Base-by-base conservation (phyloP, 2,113 vertebrate genomes). In the Poeciliopsis prolifica region DNA sequence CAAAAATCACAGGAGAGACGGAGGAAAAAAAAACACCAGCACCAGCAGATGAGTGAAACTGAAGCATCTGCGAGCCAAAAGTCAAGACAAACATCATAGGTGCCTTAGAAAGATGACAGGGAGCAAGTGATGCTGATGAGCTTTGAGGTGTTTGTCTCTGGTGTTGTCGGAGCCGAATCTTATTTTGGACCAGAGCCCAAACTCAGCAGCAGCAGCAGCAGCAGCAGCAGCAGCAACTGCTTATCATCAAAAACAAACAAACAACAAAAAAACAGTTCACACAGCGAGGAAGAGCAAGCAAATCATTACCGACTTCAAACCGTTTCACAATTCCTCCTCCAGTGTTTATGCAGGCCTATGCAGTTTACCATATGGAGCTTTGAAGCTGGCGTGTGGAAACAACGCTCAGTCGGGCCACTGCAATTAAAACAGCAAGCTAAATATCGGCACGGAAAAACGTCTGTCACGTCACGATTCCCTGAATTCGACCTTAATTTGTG, bases 51-150 rank as follows among this genome's bases (percentile, higher is more conserved):
- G 14, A 33, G 58, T 64, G 29, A 78, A 61, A 35, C 58, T 72
- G 29, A 82, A 71, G 28, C 35, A 77, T 79, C 70, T 83, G 28
- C 14, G 48, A 74, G 61, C 61, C 62, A 81, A 61, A 67, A 70
- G 75, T 42, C 72, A 64, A 73, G 67, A 79, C 75, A 37, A 85
- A 76, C 78, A 86, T 73, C 72, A 44, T 70, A 69, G 29, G 26
- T 62, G 37, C 35, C 68, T 75, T 66, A 37, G 54, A 80, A 68
- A 82, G 54, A 80, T 76, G 81, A 72, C 29, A 24, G 75, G 33
- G 78, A 75, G 29, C 66, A 69, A 82, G 70, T 78, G 78, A 88
- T 80, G 78, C 76, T 86, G 77, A 84, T 83, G 82, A 86, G 81
- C 65, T 71, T 81, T 87, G 58, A 61, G 48, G 65, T 75, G 37